Evolutionary conservation across 2,888 invertebrate species (phyloP).

Genomic region (Agonopterix arenella): DNA sequence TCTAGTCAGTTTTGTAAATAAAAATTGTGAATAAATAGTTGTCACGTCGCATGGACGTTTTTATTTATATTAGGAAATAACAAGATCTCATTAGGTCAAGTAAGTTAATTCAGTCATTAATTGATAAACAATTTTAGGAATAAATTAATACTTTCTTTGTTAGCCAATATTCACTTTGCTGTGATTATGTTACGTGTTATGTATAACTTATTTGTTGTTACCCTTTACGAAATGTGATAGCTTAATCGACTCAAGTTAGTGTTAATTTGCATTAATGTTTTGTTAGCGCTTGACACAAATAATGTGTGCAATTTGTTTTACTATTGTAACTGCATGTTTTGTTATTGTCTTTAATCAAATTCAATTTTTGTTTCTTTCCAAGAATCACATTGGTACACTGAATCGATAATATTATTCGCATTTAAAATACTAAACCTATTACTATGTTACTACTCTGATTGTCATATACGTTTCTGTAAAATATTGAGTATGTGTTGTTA

Average conservation of each 20-base stretch:
- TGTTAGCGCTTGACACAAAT: conserved; percentile 40
- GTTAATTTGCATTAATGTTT: conserved; percentile 50
- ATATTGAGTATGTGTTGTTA: conserved; percentile 78
- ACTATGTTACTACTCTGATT: conserved; percentile 73
- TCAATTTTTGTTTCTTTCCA: conserved; percentile 25
- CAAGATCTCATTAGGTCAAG: conserved; percentile 72
- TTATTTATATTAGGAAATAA: conserved; percentile 70
- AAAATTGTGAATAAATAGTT: conserved; percentile 71
- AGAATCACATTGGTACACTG: conserved; percentile 44
- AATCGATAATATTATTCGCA: conserved; percentile 60
- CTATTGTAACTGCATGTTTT: conserved; percentile 5
- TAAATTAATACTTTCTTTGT: conserved; percentile 69
- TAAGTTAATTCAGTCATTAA: conserved; percentile 74
- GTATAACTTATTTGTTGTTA: conserved; percentile 68
- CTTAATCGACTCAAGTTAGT: conserved; percentile 56
- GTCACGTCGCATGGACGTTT: conserved; percentile 63
- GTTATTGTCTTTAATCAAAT: conserved; percentile 12
- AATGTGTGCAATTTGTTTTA: conserved; percentile 49
- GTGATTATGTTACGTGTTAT: conserved; percentile 74
- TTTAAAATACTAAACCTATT: conserved; percentile 66
- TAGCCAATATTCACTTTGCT: conserved; percentile 74
- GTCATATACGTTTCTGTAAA: conserved; percentile 78
- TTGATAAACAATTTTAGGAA: conserved; percentile 70
- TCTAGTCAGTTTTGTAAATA: conserved; percentile 75
- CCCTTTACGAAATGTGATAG: conserved; percentile 65